Evolutionary conservation across 2,113 vertebrate genomes (phyloP).

Genomic region (Lagopus leucura): DNA sequence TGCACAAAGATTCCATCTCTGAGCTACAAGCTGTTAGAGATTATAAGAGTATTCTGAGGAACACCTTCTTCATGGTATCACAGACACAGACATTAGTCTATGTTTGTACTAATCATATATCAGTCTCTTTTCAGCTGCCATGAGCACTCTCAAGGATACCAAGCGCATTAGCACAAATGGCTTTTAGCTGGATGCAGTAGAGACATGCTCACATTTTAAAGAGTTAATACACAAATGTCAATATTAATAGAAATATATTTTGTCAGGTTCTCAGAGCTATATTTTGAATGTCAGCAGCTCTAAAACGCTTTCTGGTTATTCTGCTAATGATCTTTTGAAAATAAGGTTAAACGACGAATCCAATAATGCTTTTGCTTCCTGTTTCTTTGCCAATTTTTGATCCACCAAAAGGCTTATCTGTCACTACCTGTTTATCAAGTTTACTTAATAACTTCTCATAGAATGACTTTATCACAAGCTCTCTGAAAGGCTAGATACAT

Average conservation of each 20-base stretch:
- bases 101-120: not conserved
- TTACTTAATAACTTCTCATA: slow-evolving; percentile 2
- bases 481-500: not conserved
- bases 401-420: not conserved
- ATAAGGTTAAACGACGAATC: not conserved
- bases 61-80: not conserved
- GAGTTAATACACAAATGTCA: not conserved
- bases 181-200: not conserved
- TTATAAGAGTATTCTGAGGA: not conserved
- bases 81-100: not conserved
- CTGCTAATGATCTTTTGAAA: not conserved
- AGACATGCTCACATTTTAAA: not conserved
- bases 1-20: not conserved
- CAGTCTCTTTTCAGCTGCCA: not conserved
- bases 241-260: not conserved
- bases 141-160: not conserved
- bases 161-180: not conserved
- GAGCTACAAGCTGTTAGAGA: not conserved
- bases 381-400: not conserved
- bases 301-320: not conserved
- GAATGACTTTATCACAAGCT: not conserved
- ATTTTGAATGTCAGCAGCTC: not conserved
- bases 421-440: not conserved
- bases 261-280: not conserved
- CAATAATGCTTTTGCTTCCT: not conserved